A percentile compares a stretch with the other conserved stretches of the same genome.
These are phyloP conservation scores for Nomada hirtipes DNA, from an alignment of 2,888 invertebrate species.

Conservation along the genomic window DNA sequence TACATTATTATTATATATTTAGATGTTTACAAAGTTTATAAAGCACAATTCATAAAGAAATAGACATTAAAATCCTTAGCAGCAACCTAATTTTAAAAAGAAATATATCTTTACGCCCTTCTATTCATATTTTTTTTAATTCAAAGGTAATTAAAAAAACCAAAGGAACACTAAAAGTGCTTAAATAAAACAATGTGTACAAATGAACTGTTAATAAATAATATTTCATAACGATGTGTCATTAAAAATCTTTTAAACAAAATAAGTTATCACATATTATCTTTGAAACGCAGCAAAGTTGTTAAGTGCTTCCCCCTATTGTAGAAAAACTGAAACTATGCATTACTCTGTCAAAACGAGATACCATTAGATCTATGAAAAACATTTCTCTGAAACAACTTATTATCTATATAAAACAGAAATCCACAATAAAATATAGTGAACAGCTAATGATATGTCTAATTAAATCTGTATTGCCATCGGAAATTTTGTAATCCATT, in stretches of 20 bases:
- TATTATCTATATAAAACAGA: neutral
- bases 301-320: constrained; percentile 26
- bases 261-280: neutral
- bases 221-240: neutral
- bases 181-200: neutral
- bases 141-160: neutral
- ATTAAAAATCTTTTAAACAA: neutral
- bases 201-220: neutral
- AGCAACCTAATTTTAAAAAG: too few species aligned
- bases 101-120: too few species aligned
- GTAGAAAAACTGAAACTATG: neutral
- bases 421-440: neutral
- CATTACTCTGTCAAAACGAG: too few species aligned
- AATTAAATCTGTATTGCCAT: neutral
- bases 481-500: neutral
- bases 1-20: too few species aligned
- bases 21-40: too few species aligned
- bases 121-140: neutral
- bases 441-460: neutral
- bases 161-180: neutral
- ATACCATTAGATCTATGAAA: neutral
- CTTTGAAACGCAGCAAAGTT: neutral
- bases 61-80: too few species aligned
- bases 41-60: too few species aligned
- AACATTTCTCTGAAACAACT: neutral